Evolutionary conservation across 2,797 vertebrate genomes (phyloP).

Genomic region (Benthosema pterotum): DNA sequence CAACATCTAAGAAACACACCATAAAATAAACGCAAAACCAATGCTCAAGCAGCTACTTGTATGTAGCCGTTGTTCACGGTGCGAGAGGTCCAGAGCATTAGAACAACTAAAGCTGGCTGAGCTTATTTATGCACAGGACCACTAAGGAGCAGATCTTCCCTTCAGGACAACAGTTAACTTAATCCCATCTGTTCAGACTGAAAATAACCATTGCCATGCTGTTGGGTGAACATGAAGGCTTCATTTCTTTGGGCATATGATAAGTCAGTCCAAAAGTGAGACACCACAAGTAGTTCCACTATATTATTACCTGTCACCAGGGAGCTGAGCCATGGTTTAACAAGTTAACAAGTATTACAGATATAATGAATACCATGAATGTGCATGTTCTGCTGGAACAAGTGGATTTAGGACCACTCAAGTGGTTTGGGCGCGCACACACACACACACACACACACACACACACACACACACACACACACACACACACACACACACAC

Average conservation of each 20-base stretch:
- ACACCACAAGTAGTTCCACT: too few species aligned
- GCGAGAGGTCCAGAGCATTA: not conserved
- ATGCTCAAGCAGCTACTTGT: slow-evolving; percentile 1
- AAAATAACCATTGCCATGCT: slow-evolving; percentile 64
- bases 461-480: too few species aligned
- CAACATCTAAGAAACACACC: not conserved
- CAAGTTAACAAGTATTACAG: too few species aligned
- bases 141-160: slow-evolving; percentile 29
- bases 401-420: too few species aligned
- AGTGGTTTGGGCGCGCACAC: too few species aligned
- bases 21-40: slow-evolving; percentile 11
- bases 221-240: slow-evolving; percentile 8
- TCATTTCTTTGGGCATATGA: not conserved
- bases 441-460: too few species aligned
- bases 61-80: slow-evolving; percentile 4
- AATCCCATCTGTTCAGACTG: slow-evolving; percentile 67
- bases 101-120: slow-evolving; percentile 33
- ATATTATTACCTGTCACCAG: too few species aligned
- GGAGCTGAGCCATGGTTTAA: too few species aligned
- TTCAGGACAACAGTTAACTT: slow-evolving; percentile 40
- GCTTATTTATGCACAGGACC: slow-evolving; percentile 29
- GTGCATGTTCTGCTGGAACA: too few species aligned
- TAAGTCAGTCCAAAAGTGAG: too few species aligned
- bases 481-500: too few species aligned
- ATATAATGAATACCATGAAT: too few species aligned